phyloP scores from a whole-genome alignment of 2,113 vertebrate genomes.

The Theristicus caerulescens region DNA sequence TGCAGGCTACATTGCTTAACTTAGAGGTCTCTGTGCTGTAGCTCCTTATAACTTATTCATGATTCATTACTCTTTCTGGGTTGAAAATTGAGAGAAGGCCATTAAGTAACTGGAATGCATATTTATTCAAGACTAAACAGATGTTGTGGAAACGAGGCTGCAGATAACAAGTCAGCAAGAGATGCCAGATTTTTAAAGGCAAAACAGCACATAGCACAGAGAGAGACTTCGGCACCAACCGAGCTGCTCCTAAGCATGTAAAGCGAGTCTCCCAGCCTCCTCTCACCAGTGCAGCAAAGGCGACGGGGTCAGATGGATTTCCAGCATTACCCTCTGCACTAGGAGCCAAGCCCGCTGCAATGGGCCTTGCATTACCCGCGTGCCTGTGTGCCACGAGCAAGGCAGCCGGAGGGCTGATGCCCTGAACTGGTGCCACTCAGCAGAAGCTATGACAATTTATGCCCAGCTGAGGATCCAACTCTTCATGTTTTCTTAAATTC shows the following conservation, averaged over 20 bases:
- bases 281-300: not conserved
- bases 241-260: not conserved
- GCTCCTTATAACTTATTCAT: constrained; percentile 34
- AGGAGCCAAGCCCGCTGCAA: not conserved
- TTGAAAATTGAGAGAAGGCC: constrained; percentile 18
- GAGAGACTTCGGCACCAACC: not conserved
- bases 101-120: constrained; percentile 15
- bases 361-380: not conserved
- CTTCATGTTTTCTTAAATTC: not conserved
- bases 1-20: not conserved
- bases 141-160: not conserved
- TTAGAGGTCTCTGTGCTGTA: not conserved
- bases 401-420: not conserved
- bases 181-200: not conserved
- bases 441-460: not conserved
- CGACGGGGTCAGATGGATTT: not conserved
- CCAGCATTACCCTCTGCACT: not conserved
- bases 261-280: not conserved
- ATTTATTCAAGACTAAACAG: constrained; percentile 51
- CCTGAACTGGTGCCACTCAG: not conserved
- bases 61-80: constrained; percentile 27
- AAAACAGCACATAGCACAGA: not conserved
- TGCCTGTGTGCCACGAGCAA: not conserved
- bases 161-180: not conserved
- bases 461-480: not conserved